Conservation (phyloP, 23 tunicate genomes). For the Ascidia mentula region DNA sequence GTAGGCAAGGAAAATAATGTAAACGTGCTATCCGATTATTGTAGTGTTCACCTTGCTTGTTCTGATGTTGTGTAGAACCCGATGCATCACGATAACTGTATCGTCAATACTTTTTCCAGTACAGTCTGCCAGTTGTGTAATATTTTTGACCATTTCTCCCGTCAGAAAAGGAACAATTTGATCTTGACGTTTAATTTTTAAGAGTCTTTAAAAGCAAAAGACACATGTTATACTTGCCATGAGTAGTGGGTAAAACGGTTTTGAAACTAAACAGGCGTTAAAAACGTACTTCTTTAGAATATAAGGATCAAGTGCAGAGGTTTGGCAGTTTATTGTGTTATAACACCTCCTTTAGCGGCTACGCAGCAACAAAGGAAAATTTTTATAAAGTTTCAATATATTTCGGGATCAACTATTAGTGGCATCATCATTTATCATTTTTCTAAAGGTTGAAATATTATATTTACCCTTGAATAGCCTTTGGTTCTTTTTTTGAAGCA, state of each 20-base stretch:
- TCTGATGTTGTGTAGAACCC: slow-evolving; percentile 20
- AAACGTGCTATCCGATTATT: neutral
- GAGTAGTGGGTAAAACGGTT: too few relatives aligned
- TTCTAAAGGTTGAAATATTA: neutral
- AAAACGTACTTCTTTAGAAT: too few relatives aligned
- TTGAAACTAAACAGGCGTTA: too few relatives aligned
- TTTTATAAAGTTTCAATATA: too few relatives aligned
- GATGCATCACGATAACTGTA: slow-evolving; percentile 32
- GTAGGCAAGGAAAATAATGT: too few relatives aligned
- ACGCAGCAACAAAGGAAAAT: too few relatives aligned
- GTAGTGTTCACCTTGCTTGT: neutral
- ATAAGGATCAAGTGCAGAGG: too few relatives aligned
- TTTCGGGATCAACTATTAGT: too few relatives aligned
- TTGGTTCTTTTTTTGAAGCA: neutral
- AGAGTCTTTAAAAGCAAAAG: slow-evolving; percentile 1
- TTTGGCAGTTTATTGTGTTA: too few relatives aligned
- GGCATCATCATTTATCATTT: too few relatives aligned
- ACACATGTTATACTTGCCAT: too few relatives aligned
- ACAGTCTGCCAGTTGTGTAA: slow-evolving; percentile 28
- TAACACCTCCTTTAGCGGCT: too few relatives aligned
- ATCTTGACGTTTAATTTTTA: slow-evolving; percentile 1
- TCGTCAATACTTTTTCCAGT: slow-evolving; percentile 51
- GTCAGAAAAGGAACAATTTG: slow-evolving; percentile 7
- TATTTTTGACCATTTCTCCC: slow-evolving; percentile 25
- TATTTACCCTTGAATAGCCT: neutral